Evolutionary conservation across 2,888 invertebrate species (phyloP).

Genomic region (Chloroclysta siterata): DNA sequence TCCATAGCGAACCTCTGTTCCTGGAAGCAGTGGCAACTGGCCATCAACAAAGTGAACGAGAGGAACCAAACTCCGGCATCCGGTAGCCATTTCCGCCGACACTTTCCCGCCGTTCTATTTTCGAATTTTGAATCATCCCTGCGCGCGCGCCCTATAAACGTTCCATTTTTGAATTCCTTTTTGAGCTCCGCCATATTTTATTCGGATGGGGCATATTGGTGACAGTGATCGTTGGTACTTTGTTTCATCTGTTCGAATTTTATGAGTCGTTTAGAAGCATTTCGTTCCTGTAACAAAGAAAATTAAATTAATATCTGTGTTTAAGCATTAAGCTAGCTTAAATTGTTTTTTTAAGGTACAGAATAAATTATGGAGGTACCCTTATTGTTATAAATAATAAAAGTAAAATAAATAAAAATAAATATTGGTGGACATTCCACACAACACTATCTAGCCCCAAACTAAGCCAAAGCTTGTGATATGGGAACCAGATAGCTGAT

Average conservation of each 20-base stretch:
- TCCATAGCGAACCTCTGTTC: slow-evolving; percentile 96
- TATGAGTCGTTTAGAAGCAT: slow-evolving; percentile 48
- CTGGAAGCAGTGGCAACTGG: slow-evolving; percentile 71
- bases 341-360: too few relatives aligned
- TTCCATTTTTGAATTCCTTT: slow-evolving; percentile 60
- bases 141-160: slow-evolving; percentile 63
- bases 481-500: too few relatives aligned
- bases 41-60: slow-evolving; percentile 56
- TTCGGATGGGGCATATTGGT: slow-evolving; percentile 70
- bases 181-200: slow-evolving; percentile 71
- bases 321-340: too few relatives aligned
- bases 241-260: slow-evolving; percentile 57
- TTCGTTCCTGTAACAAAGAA: slow-evolving; percentile 60
- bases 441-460: too few relatives aligned
- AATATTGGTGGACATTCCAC: too few relatives aligned
- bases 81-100: slow-evolving; percentile 65
- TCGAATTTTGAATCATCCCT: slow-evolving; percentile 65
- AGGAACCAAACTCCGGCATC: slow-evolving; percentile 67
- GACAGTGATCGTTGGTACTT: slow-evolving; percentile 46
- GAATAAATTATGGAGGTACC: too few relatives aligned
- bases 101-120: slow-evolving; percentile 63
- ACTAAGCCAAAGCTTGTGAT: too few relatives aligned
- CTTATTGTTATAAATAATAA: too few relatives aligned
- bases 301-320: slow-evolving; percentile 7
- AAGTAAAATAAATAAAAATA: too few relatives aligned